These are phyloP conservation scores for Saimiri boliviensis DNA, from an alignment of 2,113 vertebrate genomes.

Conservation along the genomic window DNA sequence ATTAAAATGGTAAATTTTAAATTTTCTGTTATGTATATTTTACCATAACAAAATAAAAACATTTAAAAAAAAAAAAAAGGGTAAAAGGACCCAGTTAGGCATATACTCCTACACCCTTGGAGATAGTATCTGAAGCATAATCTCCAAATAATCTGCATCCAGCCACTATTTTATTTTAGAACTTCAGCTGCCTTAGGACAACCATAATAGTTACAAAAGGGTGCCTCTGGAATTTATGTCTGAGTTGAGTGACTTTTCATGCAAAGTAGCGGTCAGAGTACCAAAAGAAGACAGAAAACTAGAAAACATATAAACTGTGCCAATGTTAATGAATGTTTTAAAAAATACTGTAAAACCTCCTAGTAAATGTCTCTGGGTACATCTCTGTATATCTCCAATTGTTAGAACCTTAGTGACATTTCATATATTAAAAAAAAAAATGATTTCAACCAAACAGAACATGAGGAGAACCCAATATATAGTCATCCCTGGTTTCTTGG, in stretches of 20 bases:
- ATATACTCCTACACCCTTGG: neutral
- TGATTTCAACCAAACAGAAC: neutral
- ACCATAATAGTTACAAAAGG: neutral
- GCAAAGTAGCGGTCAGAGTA: neutral
- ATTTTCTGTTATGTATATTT: neutral
- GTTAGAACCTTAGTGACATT: neutral
- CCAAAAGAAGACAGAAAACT: neutral
- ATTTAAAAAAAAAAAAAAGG: neutral
- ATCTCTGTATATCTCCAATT: neutral
- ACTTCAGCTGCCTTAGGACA: neutral
- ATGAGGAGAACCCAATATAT: neutral
- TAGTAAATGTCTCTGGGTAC: neutral
- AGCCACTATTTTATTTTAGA: neutral
- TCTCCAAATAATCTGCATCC: neutral
- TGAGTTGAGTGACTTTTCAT: neutral
- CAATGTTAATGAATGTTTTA: neutral
- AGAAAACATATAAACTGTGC: neutral
- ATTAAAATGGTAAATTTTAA: neutral
- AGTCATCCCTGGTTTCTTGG: neutral
- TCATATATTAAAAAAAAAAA: constrained; percentile 5
- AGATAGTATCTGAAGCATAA: neutral
- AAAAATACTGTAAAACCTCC: neutral
- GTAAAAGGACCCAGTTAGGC: neutral
- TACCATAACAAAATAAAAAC: neutral
- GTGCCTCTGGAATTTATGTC: neutral